phyloP scores from a whole-genome alignment of 2,797 vertebrate genomes.

The Cossypha caffra region DNA sequence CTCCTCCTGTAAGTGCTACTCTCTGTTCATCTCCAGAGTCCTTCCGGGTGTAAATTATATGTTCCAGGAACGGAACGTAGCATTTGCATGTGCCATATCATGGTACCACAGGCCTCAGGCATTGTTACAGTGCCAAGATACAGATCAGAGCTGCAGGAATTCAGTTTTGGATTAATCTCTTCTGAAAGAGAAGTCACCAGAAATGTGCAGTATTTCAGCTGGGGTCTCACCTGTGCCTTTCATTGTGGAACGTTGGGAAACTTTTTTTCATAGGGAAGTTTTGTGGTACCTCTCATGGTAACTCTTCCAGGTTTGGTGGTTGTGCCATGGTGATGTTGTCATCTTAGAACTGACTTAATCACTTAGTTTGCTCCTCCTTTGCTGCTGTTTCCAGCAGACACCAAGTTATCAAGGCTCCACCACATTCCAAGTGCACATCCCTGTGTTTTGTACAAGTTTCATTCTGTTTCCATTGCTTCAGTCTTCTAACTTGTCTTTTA shows the following conservation, averaged over 20 bases:
- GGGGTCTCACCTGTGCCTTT: neutral
- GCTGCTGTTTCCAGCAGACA: neutral
- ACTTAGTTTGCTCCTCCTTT: neutral
- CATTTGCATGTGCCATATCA: neutral
- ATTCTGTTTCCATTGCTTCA: neutral
- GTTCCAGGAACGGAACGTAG: neutral
- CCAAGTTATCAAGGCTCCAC: neutral
- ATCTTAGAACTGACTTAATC: neutral
- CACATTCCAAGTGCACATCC: neutral
- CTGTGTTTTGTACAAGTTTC: neutral
- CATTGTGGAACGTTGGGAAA: neutral
- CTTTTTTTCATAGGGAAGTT: neutral
- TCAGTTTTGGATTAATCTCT: neutral
- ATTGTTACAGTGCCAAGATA: neutral
- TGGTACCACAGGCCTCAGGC: neutral
- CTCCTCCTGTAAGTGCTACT: neutral
- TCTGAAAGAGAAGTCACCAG: neutral
- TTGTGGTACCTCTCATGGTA: neutral
- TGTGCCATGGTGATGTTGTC: neutral
- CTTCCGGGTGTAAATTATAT: neutral
- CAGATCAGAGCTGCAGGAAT: neutral
- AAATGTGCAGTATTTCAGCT: neutral
- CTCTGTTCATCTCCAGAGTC: neutral
- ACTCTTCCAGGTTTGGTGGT: neutral
- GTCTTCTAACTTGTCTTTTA: neutral